Conservation (phyloP, 2,797 vertebrate genomes). For the Leptatherina wallacei region DNA sequence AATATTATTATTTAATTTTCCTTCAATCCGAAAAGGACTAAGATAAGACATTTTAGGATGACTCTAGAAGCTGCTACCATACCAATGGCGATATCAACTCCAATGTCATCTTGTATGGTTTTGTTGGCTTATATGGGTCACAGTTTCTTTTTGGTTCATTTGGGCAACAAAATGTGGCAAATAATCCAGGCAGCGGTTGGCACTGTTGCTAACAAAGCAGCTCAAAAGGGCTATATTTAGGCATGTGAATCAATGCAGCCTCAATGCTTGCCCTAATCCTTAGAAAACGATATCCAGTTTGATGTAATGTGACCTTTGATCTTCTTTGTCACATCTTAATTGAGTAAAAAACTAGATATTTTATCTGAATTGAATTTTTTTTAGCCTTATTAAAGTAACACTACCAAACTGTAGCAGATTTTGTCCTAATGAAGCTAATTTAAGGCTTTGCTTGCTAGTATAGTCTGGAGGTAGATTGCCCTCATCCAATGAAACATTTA, state of each 20-base stretch:
- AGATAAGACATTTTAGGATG: not conserved
- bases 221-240: not conserved
- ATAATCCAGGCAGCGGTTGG: not conserved
- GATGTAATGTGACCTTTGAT: not conserved
- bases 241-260: not conserved
- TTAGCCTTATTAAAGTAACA: not conserved
- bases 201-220: not conserved
- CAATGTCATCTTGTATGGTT: not conserved
- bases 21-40: not conserved
- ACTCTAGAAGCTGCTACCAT: not conserved
- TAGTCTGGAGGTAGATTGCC: constrained; percentile 2
- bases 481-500: constrained; percentile 18
- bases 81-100: not conserved
- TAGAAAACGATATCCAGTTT: not conserved
- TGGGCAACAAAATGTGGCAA: not conserved
- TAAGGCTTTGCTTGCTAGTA: not conserved
- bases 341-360: not conserved
- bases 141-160: not conserved
- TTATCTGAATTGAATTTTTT: not conserved
- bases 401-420: no score
- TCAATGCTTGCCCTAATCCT: not conserved
- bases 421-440: not conserved
- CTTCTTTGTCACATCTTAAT: not conserved
- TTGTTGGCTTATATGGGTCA: not conserved
- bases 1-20: not conserved